These are phyloP conservation scores for Panthera leo DNA, from an alignment of 2,113 vertebrate species.

Conservation along the genomic window DNA sequence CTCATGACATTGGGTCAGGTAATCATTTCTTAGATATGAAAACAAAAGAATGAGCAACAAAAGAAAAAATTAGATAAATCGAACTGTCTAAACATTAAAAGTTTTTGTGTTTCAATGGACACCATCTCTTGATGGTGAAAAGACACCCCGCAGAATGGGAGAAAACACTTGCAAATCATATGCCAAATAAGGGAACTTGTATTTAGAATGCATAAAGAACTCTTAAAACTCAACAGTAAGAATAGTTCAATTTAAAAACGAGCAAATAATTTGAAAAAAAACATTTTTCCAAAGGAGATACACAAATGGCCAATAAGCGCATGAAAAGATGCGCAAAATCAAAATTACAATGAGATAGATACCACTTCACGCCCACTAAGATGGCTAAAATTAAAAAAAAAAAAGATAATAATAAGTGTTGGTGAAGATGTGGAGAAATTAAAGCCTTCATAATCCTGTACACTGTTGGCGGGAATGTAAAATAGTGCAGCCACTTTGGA, in stretches of 20 bases:
- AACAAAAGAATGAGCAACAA: neutral
- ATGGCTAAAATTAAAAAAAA: neutral
- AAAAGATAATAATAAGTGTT: neutral
- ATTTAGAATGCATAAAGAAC: neutral
- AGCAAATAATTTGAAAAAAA: neutral
- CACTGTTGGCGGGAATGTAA: neutral
- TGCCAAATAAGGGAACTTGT: neutral
- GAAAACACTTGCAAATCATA: neutral
- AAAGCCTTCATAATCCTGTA: neutral
- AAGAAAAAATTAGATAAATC: neutral
- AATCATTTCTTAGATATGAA: neutral
- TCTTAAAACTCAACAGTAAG: neutral
- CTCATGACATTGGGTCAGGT: neutral
- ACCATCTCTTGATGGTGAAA: neutral
- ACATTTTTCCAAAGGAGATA: neutral
- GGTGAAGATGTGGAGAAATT: neutral
- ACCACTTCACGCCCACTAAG: neutral
- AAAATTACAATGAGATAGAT: neutral
- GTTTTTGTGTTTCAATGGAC: neutral
- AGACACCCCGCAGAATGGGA: neutral
- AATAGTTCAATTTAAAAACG: neutral
- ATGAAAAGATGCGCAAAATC: neutral
- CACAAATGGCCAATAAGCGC: neutral
- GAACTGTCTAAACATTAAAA: neutral
- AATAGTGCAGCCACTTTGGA: neutral